phyloP scores from a whole-genome alignment of 2,113 vertebrate genomes.

The Corythornis cristatus region DNA sequence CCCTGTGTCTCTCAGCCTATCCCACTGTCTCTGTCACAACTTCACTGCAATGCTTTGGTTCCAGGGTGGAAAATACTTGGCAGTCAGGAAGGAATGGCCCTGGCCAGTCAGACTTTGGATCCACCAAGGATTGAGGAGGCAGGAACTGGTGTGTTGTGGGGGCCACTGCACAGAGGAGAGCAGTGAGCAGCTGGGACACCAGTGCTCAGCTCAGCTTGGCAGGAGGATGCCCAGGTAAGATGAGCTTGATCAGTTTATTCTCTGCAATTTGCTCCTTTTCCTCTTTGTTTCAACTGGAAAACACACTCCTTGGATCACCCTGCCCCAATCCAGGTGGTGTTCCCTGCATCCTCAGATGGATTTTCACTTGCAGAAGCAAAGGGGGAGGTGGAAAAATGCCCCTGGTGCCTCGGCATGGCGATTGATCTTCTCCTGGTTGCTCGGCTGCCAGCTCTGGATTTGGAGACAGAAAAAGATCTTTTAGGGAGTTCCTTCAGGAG shows the following conservation, averaged over 20 bases:
- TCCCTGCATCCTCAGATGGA: background rate
- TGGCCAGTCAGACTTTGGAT: background rate
- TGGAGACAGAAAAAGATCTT: conserved; percentile 47
- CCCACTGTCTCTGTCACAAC: background rate
- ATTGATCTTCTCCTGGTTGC: conserved; percentile 17
- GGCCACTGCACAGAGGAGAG: background rate
- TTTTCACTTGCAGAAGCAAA: background rate
- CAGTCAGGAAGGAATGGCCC: background rate
- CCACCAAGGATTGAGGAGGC: background rate
- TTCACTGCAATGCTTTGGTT: conserved; percentile 2
- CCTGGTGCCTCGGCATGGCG: background rate
- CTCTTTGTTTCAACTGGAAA: background rate
- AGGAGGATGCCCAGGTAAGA: background rate
- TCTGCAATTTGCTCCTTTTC: background rate
- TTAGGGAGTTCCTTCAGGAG: background rate
- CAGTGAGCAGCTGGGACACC: background rate
- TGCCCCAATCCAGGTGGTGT: background rate
- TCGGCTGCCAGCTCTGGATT: background rate
- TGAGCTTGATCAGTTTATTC: background rate
- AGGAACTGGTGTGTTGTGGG: background rate
- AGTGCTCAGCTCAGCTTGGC: background rate
- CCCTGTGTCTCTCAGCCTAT: background rate
- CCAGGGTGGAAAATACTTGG: background rate
- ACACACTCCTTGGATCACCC: background rate
- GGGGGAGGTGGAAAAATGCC: background rate